Evolutionary conservation across 92 coral and sea anemone genomes (phyloP).

Genomic region (Isaurus tuberculatus): DNA sequence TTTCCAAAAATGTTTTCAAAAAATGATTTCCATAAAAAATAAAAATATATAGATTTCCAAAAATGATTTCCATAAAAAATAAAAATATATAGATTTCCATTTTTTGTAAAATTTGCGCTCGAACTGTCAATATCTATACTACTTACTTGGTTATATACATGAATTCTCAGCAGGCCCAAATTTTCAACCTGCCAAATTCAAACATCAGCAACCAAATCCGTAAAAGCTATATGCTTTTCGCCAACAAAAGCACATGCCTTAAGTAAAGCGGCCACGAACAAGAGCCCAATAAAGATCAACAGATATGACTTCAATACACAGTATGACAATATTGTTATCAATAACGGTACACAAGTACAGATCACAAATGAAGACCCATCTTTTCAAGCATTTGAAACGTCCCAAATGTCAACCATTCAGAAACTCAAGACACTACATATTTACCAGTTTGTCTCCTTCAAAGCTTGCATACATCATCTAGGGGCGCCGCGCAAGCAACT

Average conservation of each 20-base stretch:
- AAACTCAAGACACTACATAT: background rate
- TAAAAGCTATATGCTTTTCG: conserved; percentile 3
- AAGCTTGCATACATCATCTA: background rate
- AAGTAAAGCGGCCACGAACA: background rate
- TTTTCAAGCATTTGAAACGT: background rate
- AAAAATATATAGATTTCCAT: no score
- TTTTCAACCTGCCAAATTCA: background rate
- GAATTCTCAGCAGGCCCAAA: no score
- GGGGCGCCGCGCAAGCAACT: conserved; percentile 3
- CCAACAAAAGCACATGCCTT: background rate
- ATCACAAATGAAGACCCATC: background rate
- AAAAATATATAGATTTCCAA: no score
- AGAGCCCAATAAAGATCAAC: background rate
- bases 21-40: no score
- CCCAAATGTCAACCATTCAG: background rate
- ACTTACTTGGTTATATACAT: background rate
- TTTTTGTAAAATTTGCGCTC: no score
- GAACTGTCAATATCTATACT: no score
- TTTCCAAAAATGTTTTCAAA: no score
- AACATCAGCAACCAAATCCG: background rate
- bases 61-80: no score
- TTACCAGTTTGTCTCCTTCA: background rate
- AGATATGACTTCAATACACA: conserved; percentile 5
- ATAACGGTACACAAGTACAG: background rate
- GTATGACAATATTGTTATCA: conserved; percentile 10